Conservation (phyloP, 2,113 vertebrate genomes). For the Desmodus rotundus region DNA sequence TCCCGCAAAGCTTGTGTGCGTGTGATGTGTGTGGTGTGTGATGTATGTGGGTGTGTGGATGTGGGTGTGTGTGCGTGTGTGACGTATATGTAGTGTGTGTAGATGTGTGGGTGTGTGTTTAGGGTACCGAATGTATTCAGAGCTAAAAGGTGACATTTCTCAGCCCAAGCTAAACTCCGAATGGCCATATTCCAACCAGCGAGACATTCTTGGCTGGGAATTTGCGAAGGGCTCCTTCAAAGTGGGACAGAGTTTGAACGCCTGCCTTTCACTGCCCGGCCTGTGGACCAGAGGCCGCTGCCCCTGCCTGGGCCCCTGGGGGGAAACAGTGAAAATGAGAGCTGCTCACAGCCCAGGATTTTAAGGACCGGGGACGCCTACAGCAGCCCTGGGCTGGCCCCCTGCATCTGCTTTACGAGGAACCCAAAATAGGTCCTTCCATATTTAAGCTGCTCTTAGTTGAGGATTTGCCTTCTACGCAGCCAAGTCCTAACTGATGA, state of each 20-base stretch:
- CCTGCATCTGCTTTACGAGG: neutral
- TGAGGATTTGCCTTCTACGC: neutral
- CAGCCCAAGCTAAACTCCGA: neutral
- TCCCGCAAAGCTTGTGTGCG: neutral
- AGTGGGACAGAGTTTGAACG: neutral
- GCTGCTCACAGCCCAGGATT: no score
- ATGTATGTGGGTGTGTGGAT: neutral
- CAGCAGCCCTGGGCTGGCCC: neutral
- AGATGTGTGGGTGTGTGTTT: neutral
- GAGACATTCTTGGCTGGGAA: neutral
- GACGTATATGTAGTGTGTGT: no score
- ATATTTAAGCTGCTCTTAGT: neutral
- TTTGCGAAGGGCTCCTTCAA: no score
- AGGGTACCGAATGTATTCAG: neutral
- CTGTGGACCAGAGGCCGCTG: no score
- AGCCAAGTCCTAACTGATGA: neutral
- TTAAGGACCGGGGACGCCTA: fast-evolving
- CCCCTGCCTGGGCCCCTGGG: neutral
- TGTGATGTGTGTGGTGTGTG: neutral
- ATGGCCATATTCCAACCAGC: no score
- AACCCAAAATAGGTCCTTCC: neutral
- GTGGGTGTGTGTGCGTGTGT: neutral
- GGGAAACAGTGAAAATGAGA: no score
- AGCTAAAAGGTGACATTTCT: neutral
- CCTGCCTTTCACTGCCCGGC: neutral